Conservation (phyloP, 2,113 vertebrate species). For the Anser cygnoides region DNA sequence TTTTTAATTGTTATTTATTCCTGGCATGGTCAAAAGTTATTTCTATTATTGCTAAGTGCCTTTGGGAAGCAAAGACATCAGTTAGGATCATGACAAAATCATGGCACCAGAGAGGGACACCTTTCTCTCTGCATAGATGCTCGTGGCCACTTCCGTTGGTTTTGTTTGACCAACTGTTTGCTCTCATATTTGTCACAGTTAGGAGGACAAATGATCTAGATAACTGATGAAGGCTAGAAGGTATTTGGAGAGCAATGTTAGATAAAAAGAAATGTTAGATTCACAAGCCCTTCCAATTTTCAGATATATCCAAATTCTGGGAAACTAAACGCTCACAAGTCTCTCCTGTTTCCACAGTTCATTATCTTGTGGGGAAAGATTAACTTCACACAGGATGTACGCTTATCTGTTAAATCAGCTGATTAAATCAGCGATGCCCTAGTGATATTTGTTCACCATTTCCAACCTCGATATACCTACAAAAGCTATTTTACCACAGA, state of each 20-base stretch:
- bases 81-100: not conserved
- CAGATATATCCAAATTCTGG: not conserved
- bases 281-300: not conserved
- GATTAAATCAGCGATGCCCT: not conserved
- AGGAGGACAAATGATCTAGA: not conserved
- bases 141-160: not conserved
- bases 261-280: not conserved
- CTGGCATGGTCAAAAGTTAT: not conserved
- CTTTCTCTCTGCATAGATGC: not conserved
- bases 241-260: not conserved
- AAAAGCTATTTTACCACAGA: not conserved
- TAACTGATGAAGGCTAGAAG: not conserved
- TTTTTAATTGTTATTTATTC: not conserved
- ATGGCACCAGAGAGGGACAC: not conserved
- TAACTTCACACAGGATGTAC: not conserved
- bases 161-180: not conserved
- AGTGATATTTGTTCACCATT: not conserved
- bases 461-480: not conserved
- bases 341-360: not conserved
- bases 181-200: not conserved
- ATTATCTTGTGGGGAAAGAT: not conserved
- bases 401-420: not conserved
- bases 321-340: not conserved
- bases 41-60: not conserved
- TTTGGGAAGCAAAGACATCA: not conserved